Evolutionary conservation across 2,888 invertebrate genomes (phyloP), one percentile per base, ranked within the genome.

Genomic region (Epistrophe grossulariae): DNA sequence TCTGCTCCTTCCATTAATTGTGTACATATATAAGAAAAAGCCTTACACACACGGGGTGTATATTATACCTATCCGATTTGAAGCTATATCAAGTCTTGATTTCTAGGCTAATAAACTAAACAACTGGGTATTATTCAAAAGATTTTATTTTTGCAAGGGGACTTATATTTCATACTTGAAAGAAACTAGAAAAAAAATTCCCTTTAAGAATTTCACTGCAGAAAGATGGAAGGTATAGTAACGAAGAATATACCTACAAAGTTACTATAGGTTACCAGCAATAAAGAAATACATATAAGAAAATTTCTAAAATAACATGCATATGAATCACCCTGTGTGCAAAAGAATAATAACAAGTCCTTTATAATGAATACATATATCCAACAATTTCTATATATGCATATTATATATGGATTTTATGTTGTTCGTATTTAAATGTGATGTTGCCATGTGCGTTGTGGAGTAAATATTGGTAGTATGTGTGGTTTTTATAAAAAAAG

Each of bases 361-460:
- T 31, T 64, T n/a, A 45, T 64, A 45, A 28, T 45, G 64, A 64
- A 64, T n/a, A 9, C 35, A 35, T 35, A 31, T 31, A 31, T 31
- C 31, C 3, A 31, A 7, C 31, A 31, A 31, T 31, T 31, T 24
- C 1, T 24, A 24, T 24, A 31, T 5, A 28, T 28, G 5, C 5
- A 28, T 5, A 28, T 28, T 28, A 28, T 28, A 28, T 28, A 28
- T 28, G 28, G 2, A 43, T 43, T 45, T 64, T n/a, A 45, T 31
- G 45, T 45, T 64, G 15, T 45, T 64, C 11, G n/a, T 31, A 64
- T 64, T 64, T 45, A 64, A 64, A 45, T 64, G 28, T 17, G 60
- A 40, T 64, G 64, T 64, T 64, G n/a, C 45, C 28, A 45, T 31
- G 45, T 28, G n/a, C 6, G 10, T 17, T 45, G 11, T 28, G 45